phyloP scores from a whole-genome alignment of 2,797 vertebrate genomes.

The Poliocrania exsul region DNA sequence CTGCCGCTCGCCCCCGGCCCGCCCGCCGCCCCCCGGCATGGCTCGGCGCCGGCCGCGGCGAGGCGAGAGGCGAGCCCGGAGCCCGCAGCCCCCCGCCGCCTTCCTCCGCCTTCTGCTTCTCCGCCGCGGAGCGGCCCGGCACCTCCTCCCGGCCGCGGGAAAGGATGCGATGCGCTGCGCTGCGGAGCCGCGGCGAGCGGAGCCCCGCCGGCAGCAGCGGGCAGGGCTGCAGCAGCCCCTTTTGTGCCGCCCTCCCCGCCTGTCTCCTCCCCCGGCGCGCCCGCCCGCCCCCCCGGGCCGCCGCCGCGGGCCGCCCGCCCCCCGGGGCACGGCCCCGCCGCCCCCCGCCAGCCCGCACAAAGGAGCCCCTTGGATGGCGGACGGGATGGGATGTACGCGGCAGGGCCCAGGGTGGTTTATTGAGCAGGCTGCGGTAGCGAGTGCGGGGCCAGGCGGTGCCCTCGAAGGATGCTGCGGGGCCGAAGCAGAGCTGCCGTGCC shows the following conservation, averaged over 20 bases:
- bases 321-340: neutral
- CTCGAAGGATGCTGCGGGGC: neutral
- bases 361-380: neutral
- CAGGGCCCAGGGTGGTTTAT: neutral
- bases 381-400: too few species aligned
- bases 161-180: neutral
- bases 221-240: slow-evolving; percentile 40
- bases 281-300: neutral
- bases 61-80: neutral
- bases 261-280: neutral
- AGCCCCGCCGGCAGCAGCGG: neutral
- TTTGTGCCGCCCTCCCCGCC: slow-evolving; percentile 22
- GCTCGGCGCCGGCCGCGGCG: slow-evolving; percentile 35
- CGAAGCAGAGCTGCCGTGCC: neutral
- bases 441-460: neutral
- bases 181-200: neutral
- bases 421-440: neutral
- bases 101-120: neutral
- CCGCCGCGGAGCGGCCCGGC: neutral
- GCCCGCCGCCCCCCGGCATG: slow-evolving; percentile 72
- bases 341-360: neutral
- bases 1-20: slow-evolving; percentile 73
- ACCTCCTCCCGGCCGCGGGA: slow-evolving; percentile 35
- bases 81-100: slow-evolving; percentile 47
- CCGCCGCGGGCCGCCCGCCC: neutral